phyloP scores from a whole-genome alignment of 2,797 vertebrate genomes.

The Phataginus tricuspis region DNA sequence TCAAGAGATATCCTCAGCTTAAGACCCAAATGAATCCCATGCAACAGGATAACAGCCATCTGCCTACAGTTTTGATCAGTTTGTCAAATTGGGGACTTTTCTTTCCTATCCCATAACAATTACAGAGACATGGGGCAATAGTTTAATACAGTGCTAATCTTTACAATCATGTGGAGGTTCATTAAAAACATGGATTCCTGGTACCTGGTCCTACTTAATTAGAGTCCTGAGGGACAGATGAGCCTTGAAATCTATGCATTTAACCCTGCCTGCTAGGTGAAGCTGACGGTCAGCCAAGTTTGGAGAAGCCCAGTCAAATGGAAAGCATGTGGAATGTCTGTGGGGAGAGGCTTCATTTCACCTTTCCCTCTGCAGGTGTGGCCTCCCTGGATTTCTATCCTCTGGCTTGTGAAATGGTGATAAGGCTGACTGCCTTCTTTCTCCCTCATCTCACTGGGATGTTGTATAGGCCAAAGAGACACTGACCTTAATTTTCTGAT shows the following conservation, averaged over 20 bases:
- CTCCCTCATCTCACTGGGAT: background rate
- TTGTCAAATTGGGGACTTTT: background rate
- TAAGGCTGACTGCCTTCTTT: background rate
- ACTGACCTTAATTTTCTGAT: slow-evolving; percentile 33
- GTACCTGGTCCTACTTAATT: background rate
- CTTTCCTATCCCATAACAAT: background rate
- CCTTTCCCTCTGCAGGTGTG: background rate
- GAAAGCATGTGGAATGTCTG: background rate
- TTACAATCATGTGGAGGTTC: background rate
- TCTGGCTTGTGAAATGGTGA: slow-evolving; percentile 33
- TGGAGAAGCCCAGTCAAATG: background rate
- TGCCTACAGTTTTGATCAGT: background rate
- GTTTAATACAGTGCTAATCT: background rate
- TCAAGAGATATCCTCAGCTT: background rate
- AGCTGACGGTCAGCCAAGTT: background rate
- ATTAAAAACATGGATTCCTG: background rate
- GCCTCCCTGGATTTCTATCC: background rate
- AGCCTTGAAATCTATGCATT: background rate
- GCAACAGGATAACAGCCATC: background rate
- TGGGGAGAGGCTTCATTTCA: background rate
- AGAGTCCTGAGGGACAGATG: background rate
- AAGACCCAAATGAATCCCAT: background rate
- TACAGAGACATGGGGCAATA: background rate
- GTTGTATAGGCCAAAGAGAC: background rate
- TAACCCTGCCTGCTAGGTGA: background rate